phyloP scores from a whole-genome alignment of 2,797 vertebrate genomes.

The Luscinia luscinia region DNA sequence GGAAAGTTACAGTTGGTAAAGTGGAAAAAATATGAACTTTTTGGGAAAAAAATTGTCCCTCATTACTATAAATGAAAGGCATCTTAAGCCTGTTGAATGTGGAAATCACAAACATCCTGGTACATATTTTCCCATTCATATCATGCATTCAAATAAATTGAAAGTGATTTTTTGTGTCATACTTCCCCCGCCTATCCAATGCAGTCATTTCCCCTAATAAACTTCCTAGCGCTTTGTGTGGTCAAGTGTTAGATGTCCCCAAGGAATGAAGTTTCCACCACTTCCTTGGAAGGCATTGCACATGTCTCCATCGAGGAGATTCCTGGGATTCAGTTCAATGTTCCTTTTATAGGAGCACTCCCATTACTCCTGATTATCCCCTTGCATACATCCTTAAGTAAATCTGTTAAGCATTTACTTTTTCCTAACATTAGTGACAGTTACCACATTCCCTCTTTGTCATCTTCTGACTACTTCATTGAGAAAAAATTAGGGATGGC shows the following conservation, averaged over 20 bases:
- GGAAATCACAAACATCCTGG: slow-evolving; percentile 46
- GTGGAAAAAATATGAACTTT: slow-evolving; percentile 2
- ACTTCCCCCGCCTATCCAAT: slow-evolving; percentile 1
- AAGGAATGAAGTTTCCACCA: slow-evolving; percentile 32
- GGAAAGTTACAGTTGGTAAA: not conserved
- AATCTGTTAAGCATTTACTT: not conserved
- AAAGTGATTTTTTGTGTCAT: slow-evolving; percentile 47
- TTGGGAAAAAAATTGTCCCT: not conserved
- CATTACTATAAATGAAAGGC: slow-evolving; percentile 1
- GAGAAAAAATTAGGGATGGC: not conserved
- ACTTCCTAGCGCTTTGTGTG: slow-evolving; percentile 57
- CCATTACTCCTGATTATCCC: not conserved
- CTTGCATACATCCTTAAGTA: not conserved
- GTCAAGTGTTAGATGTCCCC: slow-evolving; percentile 41
- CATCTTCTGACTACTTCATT: not conserved
- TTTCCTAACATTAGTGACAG: not conserved
- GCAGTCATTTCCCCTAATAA: slow-evolving; percentile 50
- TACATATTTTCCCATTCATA: slow-evolving; percentile 44
- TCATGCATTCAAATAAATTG: slow-evolving; percentile 41
- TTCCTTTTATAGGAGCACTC: not conserved
- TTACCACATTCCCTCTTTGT: not conserved
- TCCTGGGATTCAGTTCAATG: slow-evolving; percentile 5
- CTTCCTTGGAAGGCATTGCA: slow-evolving; percentile 33
- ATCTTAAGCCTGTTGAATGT: not conserved
- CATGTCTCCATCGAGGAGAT: not conserved